Evolutionary conservation across 1,140 invertebrate species (phyloP), one percentile per base, ranked within the genome.

Genomic region (Aethina tumida): DNA sequence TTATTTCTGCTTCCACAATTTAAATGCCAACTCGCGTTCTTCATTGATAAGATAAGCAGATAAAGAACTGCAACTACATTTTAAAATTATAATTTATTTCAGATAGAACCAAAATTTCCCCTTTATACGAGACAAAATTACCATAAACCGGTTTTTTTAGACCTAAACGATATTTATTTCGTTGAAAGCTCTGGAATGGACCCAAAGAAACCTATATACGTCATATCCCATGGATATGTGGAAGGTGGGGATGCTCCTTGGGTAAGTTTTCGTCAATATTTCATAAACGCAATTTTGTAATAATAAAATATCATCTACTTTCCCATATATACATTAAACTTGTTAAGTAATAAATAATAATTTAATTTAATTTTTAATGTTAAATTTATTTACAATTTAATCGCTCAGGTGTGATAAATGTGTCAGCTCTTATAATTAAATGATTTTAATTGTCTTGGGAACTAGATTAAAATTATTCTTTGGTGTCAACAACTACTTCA

Each of bases 161-260:
- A 76, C 45, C 70, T 83, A 17, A 74, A 81, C 45, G 66, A 78
- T 45, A 67, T 63, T 3, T 69, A 74, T 4, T 73, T 70, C 13
- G 71, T 84, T 16, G 62, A 50, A 13, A 59, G 63, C 22, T 65
- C 76, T 9, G 73, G 71, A 24, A 63, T 85, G 1, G 69, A 75
- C 52, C 64, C 71, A 2, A 53, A 61, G 3, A 71, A 71, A 10
- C 76, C 75, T 15, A 69, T 83, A 22, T 89, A 78, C 51, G 70
- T 91, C 39, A 75, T 93, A 19, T 72, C 79, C 6, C 89, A 93
- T 51, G 89, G 89, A 5, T 93, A 87, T 53, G 61, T 91, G 19
- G 88, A 92, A 51, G 77, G 79, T 26, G 85, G 86, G 3, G 70
- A 79, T 40, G 80, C 81, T 47, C 63, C 69, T 18, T 91, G 87